Conservation (phyloP, 2,113 vertebrate genomes). For the Urocynchramus pylzowi region DNA sequence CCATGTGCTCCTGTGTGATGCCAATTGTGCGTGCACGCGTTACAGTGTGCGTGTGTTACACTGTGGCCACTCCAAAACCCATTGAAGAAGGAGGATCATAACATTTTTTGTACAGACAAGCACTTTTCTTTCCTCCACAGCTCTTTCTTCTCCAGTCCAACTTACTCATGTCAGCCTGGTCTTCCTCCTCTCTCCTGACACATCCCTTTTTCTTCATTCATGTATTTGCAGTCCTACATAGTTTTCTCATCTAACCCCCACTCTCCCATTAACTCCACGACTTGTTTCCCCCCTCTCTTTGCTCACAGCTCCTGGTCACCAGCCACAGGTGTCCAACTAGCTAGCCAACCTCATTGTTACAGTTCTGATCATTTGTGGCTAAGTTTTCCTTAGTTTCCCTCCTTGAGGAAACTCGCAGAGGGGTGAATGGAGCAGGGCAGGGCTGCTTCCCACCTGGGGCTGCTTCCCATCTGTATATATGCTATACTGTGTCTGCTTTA, state of each 20-base stretch:
- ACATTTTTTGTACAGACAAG: background rate
- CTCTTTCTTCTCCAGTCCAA: background rate
- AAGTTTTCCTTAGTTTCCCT: background rate
- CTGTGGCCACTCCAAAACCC: background rate
- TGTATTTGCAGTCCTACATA: background rate
- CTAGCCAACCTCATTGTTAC: background rate
- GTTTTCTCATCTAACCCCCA: background rate
- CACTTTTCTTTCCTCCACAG: background rate
- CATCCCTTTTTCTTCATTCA: background rate
- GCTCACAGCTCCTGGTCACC: background rate
- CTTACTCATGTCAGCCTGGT: fast-evolving
- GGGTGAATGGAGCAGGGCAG: too few relatives aligned
- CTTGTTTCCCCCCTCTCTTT: background rate
- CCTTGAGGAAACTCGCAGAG: background rate
- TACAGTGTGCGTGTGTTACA: fast-evolving
- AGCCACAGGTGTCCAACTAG: background rate
- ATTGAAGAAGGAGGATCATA: background rate
- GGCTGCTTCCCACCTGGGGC: background rate
- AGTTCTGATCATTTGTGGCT: background rate
- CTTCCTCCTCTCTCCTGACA: background rate
- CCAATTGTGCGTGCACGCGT: fast-evolving
- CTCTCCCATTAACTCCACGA: fast-evolving
- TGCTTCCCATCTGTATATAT: background rate
- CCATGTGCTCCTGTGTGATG: background rate
- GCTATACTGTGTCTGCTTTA: background rate